Evolutionary conservation across 1,140 invertebrate species (phyloP), one percentile per base, ranked within the genome.

Genomic region (Pectinophora gossypiella): DNA sequence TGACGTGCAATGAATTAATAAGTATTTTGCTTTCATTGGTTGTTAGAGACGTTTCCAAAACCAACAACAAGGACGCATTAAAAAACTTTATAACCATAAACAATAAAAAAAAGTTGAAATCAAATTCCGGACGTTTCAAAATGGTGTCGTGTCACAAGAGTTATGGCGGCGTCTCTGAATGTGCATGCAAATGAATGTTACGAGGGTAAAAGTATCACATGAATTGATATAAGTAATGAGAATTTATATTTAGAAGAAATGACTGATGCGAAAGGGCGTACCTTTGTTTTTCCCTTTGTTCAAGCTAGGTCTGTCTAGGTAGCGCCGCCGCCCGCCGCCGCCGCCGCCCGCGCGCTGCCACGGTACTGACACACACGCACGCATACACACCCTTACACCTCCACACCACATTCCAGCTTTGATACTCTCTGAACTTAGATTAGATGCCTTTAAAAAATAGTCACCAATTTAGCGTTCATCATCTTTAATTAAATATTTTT

Each of bases 301-400:
- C 79, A 84, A 86, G 78, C 83, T 87, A 87, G 83, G 83, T 87
- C 83, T 87, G 83, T 87, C 82, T 86, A 85, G 83, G 79, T 87
- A 82, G 78, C 76, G 75, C 83, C 82, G 78, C 76, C 84, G 78
- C 69, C 68, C 82, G 84, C 69, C 86, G 77, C 71, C 83, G 82
- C 80, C 79, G 81, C 81, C 71, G 76, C 76, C 70, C 72, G 68
- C 72, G 69, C 68, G 70, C 83, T 85, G 77, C 65, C 82, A 86
- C 85, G 82, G 81, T 83, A 88, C 76, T 83, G 73, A 71, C 73
- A 62, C 59, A 48, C 46, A 47, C 56, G 58, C 59, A 59, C 59
- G 27, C 64, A 58, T 43, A 27, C 64, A 27, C 54, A 59, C 54
- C 59, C 56, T 49, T 45, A 35, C 57, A 67, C 58, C 58, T 52